phyloP scores from a whole-genome alignment of 2,888 invertebrate species.

The Thera obeliscata region DNA sequence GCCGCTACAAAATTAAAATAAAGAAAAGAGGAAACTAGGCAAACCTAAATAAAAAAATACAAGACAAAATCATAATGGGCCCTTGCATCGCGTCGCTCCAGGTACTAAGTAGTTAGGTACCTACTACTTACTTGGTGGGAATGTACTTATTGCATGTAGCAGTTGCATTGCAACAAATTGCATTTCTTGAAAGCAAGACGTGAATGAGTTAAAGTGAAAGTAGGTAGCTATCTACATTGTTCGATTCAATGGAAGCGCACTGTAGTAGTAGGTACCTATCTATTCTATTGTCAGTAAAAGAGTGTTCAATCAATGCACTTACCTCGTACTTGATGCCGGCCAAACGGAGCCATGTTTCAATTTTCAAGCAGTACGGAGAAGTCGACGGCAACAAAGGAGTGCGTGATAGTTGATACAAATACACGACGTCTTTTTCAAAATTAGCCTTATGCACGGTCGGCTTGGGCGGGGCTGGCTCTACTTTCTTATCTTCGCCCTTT shows the following conservation, averaged over 20 bases:
- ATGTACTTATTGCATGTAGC: no score
- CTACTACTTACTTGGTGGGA: no score
- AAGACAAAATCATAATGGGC: no score
- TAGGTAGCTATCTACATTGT: slow-evolving; percentile 4
- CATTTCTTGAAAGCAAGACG: slow-evolving; percentile 1
- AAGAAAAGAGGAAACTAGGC: no score
- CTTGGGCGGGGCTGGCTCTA: slow-evolving; percentile 89
- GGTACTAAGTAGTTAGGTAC: no score
- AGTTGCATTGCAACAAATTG: no score
- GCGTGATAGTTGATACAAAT: slow-evolving; percentile 96
- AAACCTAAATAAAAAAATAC: no score
- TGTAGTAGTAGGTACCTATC: slow-evolving; percentile 18
- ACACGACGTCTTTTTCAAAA: slow-evolving; percentile 96
- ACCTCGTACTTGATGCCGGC: slow-evolving; percentile 97
- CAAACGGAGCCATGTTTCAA: slow-evolving; percentile 97
- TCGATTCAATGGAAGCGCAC: slow-evolving; percentile 20
- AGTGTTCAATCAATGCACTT: slow-evolving; percentile 59
- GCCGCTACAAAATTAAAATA: no score
- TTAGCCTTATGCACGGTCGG: slow-evolving; percentile 93
- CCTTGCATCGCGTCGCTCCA: no score
- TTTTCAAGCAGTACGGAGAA: slow-evolving; percentile 97
- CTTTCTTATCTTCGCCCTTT: slow-evolving; percentile 80
- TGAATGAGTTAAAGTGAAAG: not conserved
- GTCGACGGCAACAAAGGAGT: slow-evolving; percentile 95
- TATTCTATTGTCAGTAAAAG: not conserved